Evolutionary conservation across 2,797 vertebrate species (phyloP).

Genomic region (Passerculus sandwichensis): DNA sequence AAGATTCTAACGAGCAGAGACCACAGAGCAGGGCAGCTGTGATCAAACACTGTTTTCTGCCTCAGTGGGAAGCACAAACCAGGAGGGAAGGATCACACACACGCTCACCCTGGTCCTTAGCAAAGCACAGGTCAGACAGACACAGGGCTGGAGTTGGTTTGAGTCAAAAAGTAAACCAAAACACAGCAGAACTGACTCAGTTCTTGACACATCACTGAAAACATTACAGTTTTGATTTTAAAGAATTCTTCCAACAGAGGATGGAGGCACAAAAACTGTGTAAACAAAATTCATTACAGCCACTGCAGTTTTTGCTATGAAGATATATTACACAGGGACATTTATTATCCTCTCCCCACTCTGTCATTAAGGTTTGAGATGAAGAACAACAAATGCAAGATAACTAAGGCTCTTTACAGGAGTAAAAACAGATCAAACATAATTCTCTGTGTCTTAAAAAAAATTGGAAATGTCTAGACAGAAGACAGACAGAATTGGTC

Average conservation of each 20-base stretch:
- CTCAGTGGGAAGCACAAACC: not conserved
- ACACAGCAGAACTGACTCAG: constrained; percentile 12
- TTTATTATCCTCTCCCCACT: constrained; percentile 6
- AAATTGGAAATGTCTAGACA: constrained; percentile 31
- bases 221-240: not conserved
- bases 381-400: constrained; percentile 1
- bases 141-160: not conserved
- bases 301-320: not conserved
- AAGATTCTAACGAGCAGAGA: not conserved
- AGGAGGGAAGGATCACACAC: not conserved
- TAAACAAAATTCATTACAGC: constrained; percentile 13
- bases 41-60: constrained; percentile 10
- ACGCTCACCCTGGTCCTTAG: not conserved
- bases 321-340: not conserved
- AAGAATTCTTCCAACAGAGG: not conserved
- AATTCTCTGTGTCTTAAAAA: constrained; percentile 25
- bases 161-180: not conserved
- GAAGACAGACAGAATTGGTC: constrained; percentile 31
- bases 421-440: constrained; percentile 12
- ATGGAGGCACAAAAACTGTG: not conserved
- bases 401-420: constrained; percentile 20
- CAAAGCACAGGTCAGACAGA: not conserved
- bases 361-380: not conserved
- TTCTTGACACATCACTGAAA: not conserved
- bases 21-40: not conserved